A percentile compares a stretch with the other conserved stretches of the same genome.
phyloP scores from a whole-genome alignment of 2,888 invertebrate species.

The Cheilosia impressa region DNA sequence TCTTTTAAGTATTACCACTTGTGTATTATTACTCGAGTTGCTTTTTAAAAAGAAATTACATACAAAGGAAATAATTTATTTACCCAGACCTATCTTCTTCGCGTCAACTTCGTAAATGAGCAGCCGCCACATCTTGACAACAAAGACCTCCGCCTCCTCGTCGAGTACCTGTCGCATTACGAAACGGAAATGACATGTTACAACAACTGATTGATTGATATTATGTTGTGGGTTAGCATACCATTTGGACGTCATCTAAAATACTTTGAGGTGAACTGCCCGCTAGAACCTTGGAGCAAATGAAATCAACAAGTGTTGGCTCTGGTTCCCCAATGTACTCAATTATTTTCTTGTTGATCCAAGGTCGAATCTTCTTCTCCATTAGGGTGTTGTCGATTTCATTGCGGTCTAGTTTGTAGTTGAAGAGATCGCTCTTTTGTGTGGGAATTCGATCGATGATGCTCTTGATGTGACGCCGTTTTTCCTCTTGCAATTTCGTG shows the following conservation, averaged over 20 bases:
- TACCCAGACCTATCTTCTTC: slow-evolving; percentile 95
- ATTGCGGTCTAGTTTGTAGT: slow-evolving; percentile 96
- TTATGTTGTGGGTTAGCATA: slow-evolving; percentile 81
- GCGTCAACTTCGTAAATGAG: slow-evolving; percentile 99
- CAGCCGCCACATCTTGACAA: slow-evolving; percentile 99
- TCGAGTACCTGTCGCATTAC: slow-evolving; percentile 92
- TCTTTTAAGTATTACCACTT: slow-evolving; percentile 61
- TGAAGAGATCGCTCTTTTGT: slow-evolving; percentile 97
- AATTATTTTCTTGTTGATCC: slow-evolving; percentile 99
- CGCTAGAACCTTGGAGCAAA: slow-evolving; percentile 98
- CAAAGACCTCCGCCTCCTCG: slow-evolving; percentile 99
- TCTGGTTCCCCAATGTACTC: slow-evolving; percentile 99
- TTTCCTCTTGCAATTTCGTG: slow-evolving; percentile 94
- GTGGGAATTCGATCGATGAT: slow-evolving; percentile 99
- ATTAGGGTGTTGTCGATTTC: slow-evolving; percentile 91
- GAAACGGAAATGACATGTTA: not conserved
- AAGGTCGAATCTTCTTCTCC: slow-evolving; percentile 98
- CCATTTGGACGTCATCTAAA: slow-evolving; percentile 99
- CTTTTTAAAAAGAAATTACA: slow-evolving; percentile 60
- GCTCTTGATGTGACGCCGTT: slow-evolving; percentile 97
- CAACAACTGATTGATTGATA: not conserved
- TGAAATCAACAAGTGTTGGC: slow-evolving; percentile 99
- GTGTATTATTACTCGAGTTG: slow-evolving; percentile 63
- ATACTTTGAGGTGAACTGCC: slow-evolving; percentile 97
- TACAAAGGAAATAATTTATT: slow-evolving; percentile 83